Conservation (phyloP, 2,888 invertebrate genomes). For the Thymelicus sylvestris region DNA sequence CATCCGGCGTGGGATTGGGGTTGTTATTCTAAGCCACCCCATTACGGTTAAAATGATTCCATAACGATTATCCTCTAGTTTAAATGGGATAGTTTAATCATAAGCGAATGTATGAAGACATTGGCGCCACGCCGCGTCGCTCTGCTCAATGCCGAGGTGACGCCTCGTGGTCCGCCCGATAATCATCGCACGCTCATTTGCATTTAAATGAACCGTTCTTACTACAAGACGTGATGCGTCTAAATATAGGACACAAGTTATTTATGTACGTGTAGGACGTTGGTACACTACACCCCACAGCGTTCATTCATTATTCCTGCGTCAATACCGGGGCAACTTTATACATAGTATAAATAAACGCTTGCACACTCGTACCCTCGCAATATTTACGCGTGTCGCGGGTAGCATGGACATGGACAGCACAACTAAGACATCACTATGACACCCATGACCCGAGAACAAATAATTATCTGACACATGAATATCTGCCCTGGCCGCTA, state of each 20-base stretch:
- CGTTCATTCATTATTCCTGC: neutral
- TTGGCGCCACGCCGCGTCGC: constrained; percentile 6
- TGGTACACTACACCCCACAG: neutral
- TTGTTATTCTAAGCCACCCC: too few species aligned
- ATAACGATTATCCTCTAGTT: neutral
- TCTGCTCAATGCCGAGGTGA: constrained; percentile 4
- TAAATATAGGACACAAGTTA: constrained; percentile 11
- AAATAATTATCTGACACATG: too few species aligned
- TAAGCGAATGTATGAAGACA: neutral
- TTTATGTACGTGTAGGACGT: neutral
- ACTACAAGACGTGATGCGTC: constrained; percentile 18
- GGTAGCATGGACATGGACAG: too few species aligned
- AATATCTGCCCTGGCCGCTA: too few species aligned
- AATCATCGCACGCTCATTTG: constrained; percentile 29
- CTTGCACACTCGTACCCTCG: too few species aligned
- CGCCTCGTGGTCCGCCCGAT: constrained; percentile 20
- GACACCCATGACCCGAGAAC: too few species aligned
- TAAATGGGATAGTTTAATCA: constrained; percentile 5
- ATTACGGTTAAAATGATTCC: neutral
- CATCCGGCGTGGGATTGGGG: too few species aligned
- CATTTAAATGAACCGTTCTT: constrained; percentile 24
- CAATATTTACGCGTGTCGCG: too few species aligned
- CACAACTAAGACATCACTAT: too few species aligned
- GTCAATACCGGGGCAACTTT: neutral
- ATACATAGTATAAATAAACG: neutral